Evolutionary conservation across 2,113 vertebrate genomes (phyloP).

Genomic region (Mohoua ochrocephala): DNA sequence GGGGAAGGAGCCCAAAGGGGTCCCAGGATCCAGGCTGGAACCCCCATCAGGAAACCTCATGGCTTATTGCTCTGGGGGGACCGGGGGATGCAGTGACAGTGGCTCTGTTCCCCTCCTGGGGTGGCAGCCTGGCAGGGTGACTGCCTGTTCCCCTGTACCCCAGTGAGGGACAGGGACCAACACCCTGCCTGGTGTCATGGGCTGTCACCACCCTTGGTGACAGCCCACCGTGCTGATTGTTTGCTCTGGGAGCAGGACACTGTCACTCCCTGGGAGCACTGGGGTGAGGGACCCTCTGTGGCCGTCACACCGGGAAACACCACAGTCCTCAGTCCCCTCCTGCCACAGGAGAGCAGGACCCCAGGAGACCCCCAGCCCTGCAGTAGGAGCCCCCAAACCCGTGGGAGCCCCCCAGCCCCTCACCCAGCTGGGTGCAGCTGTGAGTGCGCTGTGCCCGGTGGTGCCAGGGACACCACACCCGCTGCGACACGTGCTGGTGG

Average conservation of each 20-base stretch:
- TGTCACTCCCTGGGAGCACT: neutral
- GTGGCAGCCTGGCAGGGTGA: too few species aligned
- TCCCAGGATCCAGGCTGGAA: neutral
- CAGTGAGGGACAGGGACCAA: neutral
- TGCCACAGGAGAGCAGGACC: neutral
- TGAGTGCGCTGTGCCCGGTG: neutral
- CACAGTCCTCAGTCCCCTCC: neutral
- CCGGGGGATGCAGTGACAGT: fast-evolving
- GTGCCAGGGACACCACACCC: neutral
- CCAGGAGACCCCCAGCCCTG: fast-evolving
- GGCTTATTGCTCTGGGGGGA: neutral
- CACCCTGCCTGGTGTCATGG: neutral
- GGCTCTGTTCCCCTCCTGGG: fast-evolving
- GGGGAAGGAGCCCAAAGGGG: fast-evolving
- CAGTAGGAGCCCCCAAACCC: neutral
- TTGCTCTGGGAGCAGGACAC: neutral
- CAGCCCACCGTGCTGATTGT: fast-evolving
- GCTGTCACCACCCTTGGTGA: neutral
- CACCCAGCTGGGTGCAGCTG: neutral
- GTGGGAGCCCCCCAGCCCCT: fast-evolving
- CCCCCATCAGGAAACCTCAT: fast-evolving
- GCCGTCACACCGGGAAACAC: neutral
- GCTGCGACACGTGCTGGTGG: neutral
- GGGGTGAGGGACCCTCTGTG: fast-evolving
- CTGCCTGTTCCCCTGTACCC: neutral